Conservation (phyloP, 1,140 invertebrate genomes). For the Drosophila aff. region DNA sequence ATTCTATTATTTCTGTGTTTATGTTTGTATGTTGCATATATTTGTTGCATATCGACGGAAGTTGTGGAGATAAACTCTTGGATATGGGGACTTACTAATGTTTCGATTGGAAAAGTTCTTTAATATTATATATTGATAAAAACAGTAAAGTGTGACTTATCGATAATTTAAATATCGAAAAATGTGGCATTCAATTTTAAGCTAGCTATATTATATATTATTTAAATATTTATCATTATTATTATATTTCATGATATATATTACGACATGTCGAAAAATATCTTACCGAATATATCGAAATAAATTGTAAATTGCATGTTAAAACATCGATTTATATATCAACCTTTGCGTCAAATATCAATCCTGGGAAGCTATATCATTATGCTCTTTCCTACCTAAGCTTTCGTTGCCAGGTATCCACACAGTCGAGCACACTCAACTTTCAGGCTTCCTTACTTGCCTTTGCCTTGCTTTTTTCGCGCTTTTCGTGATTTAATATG, state of each 20-base stretch:
- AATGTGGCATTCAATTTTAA: too few species aligned
- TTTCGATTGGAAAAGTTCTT: background rate
- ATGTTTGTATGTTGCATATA: too few species aligned
- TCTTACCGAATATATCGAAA: too few species aligned
- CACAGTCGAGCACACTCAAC: background rate
- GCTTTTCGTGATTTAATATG: slow-evolving; percentile 27
- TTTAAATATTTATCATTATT: too few species aligned
- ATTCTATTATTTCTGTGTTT: background rate
- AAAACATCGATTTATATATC: background rate
- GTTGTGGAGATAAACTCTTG: background rate
- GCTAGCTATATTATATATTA: too few species aligned
- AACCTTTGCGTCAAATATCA: too few species aligned
- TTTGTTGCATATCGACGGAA: background rate
- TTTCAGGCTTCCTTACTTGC: background rate
- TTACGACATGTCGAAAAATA: too few species aligned
- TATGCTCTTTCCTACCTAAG: background rate
- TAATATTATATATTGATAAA: background rate
- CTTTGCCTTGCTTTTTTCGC: background rate
- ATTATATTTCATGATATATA: too few species aligned
- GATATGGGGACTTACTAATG: background rate
- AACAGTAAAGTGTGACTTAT: too few species aligned
- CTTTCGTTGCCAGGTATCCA: background rate
- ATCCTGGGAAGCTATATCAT: too few species aligned
- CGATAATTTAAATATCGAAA: background rate
- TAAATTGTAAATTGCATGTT: background rate